Percentiles rank a stretch among this genome's conserved stretches.
Conservation (phyloP, 2,888 invertebrate species). For the Rhagonycha lutea region DNA sequence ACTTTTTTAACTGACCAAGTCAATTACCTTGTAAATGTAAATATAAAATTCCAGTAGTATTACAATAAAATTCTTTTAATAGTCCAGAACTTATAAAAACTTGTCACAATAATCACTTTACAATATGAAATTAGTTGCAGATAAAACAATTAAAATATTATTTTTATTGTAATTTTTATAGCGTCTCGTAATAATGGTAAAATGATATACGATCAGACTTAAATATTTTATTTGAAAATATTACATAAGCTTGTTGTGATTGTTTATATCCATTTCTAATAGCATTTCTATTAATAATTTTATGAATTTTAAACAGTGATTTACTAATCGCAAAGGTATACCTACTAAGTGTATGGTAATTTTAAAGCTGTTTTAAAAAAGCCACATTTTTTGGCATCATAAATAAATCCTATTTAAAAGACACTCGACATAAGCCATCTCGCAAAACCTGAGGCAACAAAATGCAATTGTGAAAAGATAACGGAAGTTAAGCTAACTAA, state of each 20-base stretch:
- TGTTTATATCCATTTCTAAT: not conserved
- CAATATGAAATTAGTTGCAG: not conserved
- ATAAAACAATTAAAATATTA: not conserved
- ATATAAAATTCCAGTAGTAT: not conserved
- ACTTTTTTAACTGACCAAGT: not conserved
- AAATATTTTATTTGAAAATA: not conserved
- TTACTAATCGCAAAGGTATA: not conserved
- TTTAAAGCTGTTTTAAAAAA: not conserved
- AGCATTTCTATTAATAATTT: not conserved
- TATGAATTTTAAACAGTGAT: not conserved
- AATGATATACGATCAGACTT: not conserved
- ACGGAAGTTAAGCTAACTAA: conserved; percentile 16
- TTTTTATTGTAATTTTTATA: not conserved
- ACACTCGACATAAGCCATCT: not conserved
- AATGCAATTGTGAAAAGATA: conserved; percentile 1
- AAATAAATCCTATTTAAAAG: not conserved
- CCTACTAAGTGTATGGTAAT: not conserved
- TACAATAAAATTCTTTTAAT: not conserved
- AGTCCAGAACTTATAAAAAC: not conserved
- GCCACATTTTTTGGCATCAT: not conserved
- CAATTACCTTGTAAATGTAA: not conserved
- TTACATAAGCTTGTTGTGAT: not conserved
- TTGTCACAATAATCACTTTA: not conserved
- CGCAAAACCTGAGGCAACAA: not conserved
- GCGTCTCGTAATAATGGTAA: not conserved